These are phyloP conservation scores for Pyrocoelia pectoralis DNA, from an alignment of 2,888 invertebrate genomes.

Conservation along the genomic window DNA sequence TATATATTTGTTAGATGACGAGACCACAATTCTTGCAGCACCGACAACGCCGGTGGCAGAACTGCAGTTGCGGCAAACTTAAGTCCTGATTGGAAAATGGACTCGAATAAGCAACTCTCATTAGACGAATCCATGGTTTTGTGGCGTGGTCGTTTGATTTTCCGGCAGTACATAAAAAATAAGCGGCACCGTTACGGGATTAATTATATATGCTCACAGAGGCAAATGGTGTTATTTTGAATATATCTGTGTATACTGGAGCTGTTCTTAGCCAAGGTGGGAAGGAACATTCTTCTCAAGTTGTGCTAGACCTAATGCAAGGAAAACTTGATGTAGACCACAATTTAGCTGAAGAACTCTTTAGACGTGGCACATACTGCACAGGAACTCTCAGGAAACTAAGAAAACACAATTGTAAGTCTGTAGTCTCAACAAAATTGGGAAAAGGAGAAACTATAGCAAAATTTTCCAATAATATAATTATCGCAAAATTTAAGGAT, in stretches of 20 bases:
- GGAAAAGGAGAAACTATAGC: not conserved
- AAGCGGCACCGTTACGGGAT: slow-evolving; percentile 44
- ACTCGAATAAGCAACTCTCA: slow-evolving; percentile 36
- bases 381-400: slow-evolving; percentile 35
- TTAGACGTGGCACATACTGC: slow-evolving; percentile 37
- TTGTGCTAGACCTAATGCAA: slow-evolving; percentile 38
- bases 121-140: slow-evolving; percentile 39
- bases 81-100: not conserved
- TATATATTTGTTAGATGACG: not conserved
- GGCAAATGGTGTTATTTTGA: slow-evolving; percentile 39
- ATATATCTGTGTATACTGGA: slow-evolving; percentile 43
- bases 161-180: slow-evolving; percentile 43
- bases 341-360: slow-evolving; percentile 6
- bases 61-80: not conserved
- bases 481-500: slow-evolving; percentile 28
- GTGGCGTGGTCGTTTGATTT: slow-evolving; percentile 41
- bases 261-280: too few relatives aligned
- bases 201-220: slow-evolving; percentile 43
- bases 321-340: slow-evolving; percentile 37
- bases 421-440: slow-evolving; percentile 23
- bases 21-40: not conserved
- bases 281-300: slow-evolving; percentile 41
- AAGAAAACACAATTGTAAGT: slow-evolving; percentile 33
- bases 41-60: not conserved
- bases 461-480: slow-evolving; percentile 32